Conservation (phyloP, 1,140 invertebrate genomes). For the Temnothorax longispinosus region DNA sequence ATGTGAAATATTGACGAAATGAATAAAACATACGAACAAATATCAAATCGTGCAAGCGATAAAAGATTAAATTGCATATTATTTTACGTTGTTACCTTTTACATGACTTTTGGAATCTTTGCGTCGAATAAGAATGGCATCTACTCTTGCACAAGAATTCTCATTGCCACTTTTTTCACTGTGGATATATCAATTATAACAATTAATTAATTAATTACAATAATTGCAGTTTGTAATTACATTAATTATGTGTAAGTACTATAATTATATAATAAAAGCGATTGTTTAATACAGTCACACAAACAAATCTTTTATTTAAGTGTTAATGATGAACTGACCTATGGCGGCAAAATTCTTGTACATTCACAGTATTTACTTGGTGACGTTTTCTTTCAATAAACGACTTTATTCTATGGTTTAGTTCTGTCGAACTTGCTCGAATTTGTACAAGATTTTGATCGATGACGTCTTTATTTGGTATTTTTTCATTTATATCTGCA, state of each 20-base stretch:
- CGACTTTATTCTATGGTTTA: conserved; percentile 87
- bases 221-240: neutral
- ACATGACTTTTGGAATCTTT: conserved; percentile 90
- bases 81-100: conserved; percentile 86
- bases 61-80: neutral
- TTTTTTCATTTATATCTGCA: conserved; percentile 6
- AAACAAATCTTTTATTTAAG: conserved; percentile 6
- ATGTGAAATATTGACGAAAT: neutral
- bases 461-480: conserved; percentile 63
- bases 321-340: conserved; percentile 69
- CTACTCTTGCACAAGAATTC: conserved; percentile 88
- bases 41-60: neutral
- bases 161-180: conserved; percentile 80
- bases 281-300: neutral
- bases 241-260: neutral
- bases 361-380: conserved; percentile 89
- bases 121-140: conserved; percentile 88
- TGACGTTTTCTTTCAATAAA: conserved; percentile 89
- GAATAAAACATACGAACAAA: neutral
- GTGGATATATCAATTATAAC: conserved; percentile 4
- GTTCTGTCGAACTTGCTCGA: conserved; percentile 86
- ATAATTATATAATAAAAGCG: neutral
- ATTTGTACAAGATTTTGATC: conserved; percentile 87
- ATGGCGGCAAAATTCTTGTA: conserved; percentile 88
- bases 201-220: conserved; percentile 4